These are phyloP conservation scores for Xylocampa areola DNA, from an alignment of 2,888 invertebrate genomes.

Conservation along the genomic window DNA sequence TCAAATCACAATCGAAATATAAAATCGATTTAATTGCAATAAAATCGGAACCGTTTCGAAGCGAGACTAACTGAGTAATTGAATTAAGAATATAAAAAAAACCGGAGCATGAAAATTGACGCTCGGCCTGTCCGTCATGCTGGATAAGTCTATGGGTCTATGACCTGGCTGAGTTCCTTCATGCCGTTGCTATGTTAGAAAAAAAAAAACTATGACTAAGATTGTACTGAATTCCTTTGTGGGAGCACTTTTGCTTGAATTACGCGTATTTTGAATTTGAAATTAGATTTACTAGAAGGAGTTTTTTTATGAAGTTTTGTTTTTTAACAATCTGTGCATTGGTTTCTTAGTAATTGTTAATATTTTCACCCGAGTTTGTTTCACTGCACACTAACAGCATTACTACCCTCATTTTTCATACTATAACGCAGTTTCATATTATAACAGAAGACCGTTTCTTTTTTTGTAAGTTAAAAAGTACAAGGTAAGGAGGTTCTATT, in stretches of 20 bases:
- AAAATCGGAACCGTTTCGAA: conserved; percentile 51
- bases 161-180: conserved; percentile 49
- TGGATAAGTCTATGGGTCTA: conserved; percentile 50
- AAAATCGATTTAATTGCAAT: conserved; percentile 49
- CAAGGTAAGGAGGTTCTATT: too few species aligned
- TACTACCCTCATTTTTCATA: too few species aligned
- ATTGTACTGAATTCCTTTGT: conserved; percentile 45
- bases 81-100: conserved; percentile 55
- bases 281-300: neutral
- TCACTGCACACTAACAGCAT: too few species aligned
- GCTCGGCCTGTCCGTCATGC: conserved; percentile 52
- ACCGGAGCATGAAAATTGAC: conserved; percentile 55
- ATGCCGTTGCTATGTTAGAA: conserved; percentile 41
- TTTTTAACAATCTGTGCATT: neutral
- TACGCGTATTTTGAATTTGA: conserved; percentile 1
- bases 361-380: neutral
- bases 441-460: too few species aligned
- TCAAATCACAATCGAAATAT: conserved; percentile 30
- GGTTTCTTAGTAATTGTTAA: neutral
- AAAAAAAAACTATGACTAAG: conserved; percentile 40
- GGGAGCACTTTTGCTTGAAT: conserved; percentile 4
- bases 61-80: conserved; percentile 57
- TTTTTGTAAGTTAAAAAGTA: too few species aligned
- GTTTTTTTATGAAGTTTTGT: too few species aligned
- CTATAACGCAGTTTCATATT: too few species aligned